These are phyloP conservation scores for Troides helena DNA, from an alignment of 2,888 invertebrate genomes.

Conservation along the genomic window DNA sequence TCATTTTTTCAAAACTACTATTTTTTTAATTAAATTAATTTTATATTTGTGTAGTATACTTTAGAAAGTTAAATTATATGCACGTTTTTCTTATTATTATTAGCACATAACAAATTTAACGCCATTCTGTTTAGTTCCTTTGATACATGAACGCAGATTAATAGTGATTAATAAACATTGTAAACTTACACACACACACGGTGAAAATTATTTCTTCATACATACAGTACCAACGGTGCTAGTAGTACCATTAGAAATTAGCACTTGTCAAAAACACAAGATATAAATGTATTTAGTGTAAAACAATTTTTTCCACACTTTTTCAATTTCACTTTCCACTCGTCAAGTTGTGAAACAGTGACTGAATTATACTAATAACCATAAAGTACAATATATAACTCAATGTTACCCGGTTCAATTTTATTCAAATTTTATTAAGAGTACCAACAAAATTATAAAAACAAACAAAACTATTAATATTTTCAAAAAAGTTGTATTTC, in stretches of 20 bases:
- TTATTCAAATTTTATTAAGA: no score
- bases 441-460: no score
- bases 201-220: conserved; percentile 7
- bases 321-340: background rate
- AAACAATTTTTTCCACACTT: background rate
- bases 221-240: background rate
- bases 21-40: no score
- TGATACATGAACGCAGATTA: no score
- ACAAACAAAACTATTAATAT: no score
- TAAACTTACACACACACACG: conserved; percentile 15
- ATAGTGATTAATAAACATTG: background rate
- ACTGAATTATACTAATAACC: background rate
- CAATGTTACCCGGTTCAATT: no score
- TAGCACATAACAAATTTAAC: background rate
- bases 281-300: background rate
- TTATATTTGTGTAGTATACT: no score
- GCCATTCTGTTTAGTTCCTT: background rate
- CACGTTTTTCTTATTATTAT: no score
- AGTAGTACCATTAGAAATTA: conserved; percentile 6
- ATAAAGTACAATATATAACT: background rate
- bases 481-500: no score
- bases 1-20: no score
- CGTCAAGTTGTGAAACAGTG: background rate
- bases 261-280: background rate
- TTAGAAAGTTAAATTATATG: no score